These are phyloP conservation scores for Ochropleura plecta DNA, from an alignment of 2,888 invertebrate species.

Conservation along the genomic window DNA sequence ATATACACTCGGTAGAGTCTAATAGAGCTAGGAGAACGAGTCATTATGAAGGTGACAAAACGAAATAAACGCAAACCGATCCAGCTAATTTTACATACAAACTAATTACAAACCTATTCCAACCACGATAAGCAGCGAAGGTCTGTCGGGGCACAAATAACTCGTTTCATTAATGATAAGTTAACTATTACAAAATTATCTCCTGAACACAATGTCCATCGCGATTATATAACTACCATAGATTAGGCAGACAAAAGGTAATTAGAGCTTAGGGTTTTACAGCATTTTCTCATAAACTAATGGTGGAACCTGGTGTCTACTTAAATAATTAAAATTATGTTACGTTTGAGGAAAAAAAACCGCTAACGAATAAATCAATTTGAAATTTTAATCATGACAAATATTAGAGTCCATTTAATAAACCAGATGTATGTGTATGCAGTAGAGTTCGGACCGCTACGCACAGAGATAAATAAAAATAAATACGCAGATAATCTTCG, in stretches of 20 bases:
- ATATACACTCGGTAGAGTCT: conserved; percentile 2
- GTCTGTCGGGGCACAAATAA: conserved; percentile 55
- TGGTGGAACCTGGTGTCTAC: conserved; percentile 19
- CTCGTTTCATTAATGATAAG: conserved; percentile 52
- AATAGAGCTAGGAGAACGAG: conserved; percentile 14
- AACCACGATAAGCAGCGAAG: conserved; percentile 62
- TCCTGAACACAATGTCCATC: conserved; percentile 17
- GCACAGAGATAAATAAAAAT: conserved; percentile 81
- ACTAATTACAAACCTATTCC: conserved; percentile 69
- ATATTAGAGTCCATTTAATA: conserved; percentile 58
- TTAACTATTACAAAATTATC: conserved; percentile 43
- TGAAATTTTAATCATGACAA: conserved; percentile 29
- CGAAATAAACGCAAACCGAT: conserved; percentile 60
- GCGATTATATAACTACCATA: conserved; percentile 22
- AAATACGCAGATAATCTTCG: conserved; percentile 85
- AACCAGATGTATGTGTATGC: conserved; percentile 55
- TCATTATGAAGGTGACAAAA: conserved; percentile 34
- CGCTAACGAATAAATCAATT: conserved; percentile 24
- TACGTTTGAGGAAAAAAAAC: conserved; percentile 42
- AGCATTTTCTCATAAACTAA: conserved; percentile 11
- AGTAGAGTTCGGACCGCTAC: conserved; percentile 65
- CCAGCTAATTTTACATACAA: conserved; percentile 65
- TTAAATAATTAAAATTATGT: conserved; percentile 36
- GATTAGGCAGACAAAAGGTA: conserved; percentile 10
- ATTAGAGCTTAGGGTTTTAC: conserved; percentile 19